Evolutionary conservation across 2,888 invertebrate genomes (phyloP), one percentile per base, ranked within the genome.

Genomic region (Unio delphinus): DNA sequence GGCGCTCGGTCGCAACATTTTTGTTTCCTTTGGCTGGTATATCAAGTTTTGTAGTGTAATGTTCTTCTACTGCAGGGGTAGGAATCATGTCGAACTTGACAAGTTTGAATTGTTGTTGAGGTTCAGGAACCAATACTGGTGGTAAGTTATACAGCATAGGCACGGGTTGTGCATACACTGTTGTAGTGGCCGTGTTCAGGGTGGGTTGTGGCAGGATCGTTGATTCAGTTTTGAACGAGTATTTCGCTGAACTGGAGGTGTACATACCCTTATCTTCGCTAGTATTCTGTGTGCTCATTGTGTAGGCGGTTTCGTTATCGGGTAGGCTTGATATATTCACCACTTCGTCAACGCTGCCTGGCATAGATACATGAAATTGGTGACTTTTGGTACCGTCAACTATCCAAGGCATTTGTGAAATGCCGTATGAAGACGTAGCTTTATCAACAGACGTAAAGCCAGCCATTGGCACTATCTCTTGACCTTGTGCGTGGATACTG

Each of bases 81-180:
- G 79, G 76, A 18, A 70, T 75, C 20, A 79, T 67, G 59, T 79
- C 75, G n/a, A 80, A 76, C 58, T 76, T 77, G 20, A 78, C 74
- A 54, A 82, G 65, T 54, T 73, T 70, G 68, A 75, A 80, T 28
- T 80, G 73, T 15, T 72, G 72, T 8, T 59, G 64, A 55, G 58
- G 62, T 55, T 70, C 66, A 30, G 73, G 74, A 67, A 72, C 70
- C 58, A 70, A 59, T 20, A 65, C 61, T 55, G 70, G 64, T 1
- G 75, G 75, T 4, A 66, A 66, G 18, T 70, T 55, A 20, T 66
- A 56, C 18, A 63, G 60, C 3, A 69, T 71, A 28, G 68, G 71
- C 3, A 72, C 73, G 1, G 65, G 68, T 17, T 56, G 55, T n/a
- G 65, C 59, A 23, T 59, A 58, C 45, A 65, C 18, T 45, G 45